Evolutionary conservation across 2,113 vertebrate genomes (phyloP).

Genomic region (Epinephelus moara): DNA sequence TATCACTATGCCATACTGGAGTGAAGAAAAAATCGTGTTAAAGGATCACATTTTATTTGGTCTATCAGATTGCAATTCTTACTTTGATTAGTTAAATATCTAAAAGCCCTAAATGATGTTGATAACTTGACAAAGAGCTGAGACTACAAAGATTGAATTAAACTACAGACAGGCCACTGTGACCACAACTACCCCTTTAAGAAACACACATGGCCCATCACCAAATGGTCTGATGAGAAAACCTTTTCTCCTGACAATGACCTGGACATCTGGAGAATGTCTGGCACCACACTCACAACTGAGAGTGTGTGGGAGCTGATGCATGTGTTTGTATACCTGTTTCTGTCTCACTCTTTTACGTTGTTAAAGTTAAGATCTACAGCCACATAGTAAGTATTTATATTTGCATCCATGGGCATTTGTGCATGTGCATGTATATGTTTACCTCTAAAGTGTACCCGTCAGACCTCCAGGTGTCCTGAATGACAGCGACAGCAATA

Average conservation of each 20-base stretch:
- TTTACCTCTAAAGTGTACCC: constrained; percentile 88
- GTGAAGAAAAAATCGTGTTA: neutral
- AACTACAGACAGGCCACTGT: neutral
- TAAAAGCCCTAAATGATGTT: neutral
- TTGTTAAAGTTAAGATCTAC: neutral
- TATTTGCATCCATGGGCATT: neutral
- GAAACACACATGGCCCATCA: neutral
- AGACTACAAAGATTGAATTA: neutral
- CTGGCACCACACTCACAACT: neutral
- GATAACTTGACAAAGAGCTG: neutral
- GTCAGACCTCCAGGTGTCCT: constrained; percentile 83
- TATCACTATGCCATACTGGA: constrained; percentile 94
- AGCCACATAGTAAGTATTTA: neutral
- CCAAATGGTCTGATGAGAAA: neutral
- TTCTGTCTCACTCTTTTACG: neutral
- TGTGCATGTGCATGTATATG: neutral
- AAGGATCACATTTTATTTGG: neutral
- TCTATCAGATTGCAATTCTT: neutral
- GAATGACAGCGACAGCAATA: constrained; percentile 88
- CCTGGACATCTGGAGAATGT: constrained; percentile 20
- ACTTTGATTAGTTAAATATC: neutral
- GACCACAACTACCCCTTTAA: neutral
- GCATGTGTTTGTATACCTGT: neutral
- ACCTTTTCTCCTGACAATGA: neutral
- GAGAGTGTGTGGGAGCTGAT: neutral